Evolutionary conservation across 2,113 vertebrate species (phyloP), one percentile per base, ranked within the genome.

Genomic region (Apteryx mantelli): DNA sequence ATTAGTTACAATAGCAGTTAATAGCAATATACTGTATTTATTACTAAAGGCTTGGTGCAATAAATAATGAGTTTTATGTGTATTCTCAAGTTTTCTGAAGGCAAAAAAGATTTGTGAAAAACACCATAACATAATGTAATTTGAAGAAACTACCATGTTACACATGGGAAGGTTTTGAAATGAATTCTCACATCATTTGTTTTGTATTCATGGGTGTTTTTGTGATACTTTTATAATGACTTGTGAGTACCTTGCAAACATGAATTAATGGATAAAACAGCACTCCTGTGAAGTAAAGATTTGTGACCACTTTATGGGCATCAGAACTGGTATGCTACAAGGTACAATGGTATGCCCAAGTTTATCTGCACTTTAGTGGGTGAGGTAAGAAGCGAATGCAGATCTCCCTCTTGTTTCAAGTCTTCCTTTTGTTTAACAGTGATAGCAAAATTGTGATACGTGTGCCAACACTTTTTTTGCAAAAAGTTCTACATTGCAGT

Each of bases 11-110:
- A 66, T 38, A 88, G 58, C 53, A 86, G 36, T 91, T 93, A 96
- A 93, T 96, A 91, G 60, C 71, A 89, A 34, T 88, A 61, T 61
- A 48, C 40, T 82, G 22, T 78, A 78, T 89, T 98, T 97, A 92
- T 93, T 82, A 88, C 65, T 86, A 69, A 91, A 91, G 80, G 85
- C 4, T 8, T 69, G 34, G 13, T 73, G 16, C 5, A 19, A 82
- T 88, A 88, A 95, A 71, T 78, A 73, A 89, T 71, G 73, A 46
- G 20, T 69, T 95, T 95, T 83, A 48, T 89, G 55, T 1, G 1
- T 40, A 74, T 92, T 89, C 38, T 73, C 40, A 94, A 86, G 50
- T 65, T 96, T 93, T 94, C 56, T 93, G 73, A 94, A 86, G 80
- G 76, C 68, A 78, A 69, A 64, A 91, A 82, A 64, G 34, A 93